Conservation (phyloP, 2,888 invertebrate species). For the Listrodromus nycthemerus region DNA sequence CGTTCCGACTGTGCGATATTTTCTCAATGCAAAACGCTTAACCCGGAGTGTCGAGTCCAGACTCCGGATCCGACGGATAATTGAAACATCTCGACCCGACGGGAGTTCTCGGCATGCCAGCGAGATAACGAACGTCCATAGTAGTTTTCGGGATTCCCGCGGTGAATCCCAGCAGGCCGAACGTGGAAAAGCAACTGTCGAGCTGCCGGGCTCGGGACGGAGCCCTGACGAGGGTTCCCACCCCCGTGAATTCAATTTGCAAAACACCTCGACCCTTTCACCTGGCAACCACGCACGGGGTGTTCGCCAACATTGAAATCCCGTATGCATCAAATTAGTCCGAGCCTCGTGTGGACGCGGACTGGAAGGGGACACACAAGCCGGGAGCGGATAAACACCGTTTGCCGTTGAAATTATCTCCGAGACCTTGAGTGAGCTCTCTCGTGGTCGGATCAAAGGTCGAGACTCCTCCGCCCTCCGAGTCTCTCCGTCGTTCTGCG, state of each 20-base stretch:
- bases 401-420: constrained; percentile 38
- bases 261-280: constrained; percentile 19
- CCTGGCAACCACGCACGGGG: neutral
- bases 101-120: neutral
- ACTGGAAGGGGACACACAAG: neutral
- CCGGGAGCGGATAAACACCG: constrained; percentile 17
- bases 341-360: neutral
- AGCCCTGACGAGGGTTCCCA: constrained; percentile 1
- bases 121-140: constrained; percentile 7
- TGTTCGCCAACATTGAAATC: constrained; percentile 18
- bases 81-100: neutral
- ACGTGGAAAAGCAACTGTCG: neutral
- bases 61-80: neutral
- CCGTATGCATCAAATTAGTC: constrained; percentile 30
- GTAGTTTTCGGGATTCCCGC: neutral
- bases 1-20: too few relatives aligned
- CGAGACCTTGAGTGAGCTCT: constrained; percentile 23
- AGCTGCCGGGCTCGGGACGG: neutral
- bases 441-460: constrained; percentile 34
- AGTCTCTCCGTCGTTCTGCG: neutral
- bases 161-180: neutral
- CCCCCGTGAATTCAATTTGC: constrained; percentile 26
- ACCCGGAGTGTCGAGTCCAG: neutral
- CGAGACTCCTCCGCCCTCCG: constrained; percentile 1
- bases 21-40: neutral